Percentiles rank a stretch among this genome's conserved stretches.
phyloP scores from a whole-genome alignment of 1,140 invertebrate genomes.

The Anadara kagoshimensis region DNA sequence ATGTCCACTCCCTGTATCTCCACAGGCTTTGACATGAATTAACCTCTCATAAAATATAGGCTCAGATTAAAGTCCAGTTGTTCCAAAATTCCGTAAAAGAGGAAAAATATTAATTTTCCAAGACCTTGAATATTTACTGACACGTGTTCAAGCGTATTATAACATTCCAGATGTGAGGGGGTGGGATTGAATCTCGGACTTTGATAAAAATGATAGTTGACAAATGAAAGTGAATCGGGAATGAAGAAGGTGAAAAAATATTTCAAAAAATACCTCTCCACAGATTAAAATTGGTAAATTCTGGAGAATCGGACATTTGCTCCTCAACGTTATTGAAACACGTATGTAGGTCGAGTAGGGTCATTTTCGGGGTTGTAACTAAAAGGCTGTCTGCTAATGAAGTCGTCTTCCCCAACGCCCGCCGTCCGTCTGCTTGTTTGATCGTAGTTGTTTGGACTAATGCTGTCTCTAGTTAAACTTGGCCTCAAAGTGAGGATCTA shows the following conservation, averaged over 20 bases:
- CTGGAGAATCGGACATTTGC: slow-evolving; percentile 58
- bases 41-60: neutral
- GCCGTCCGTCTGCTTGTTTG: slow-evolving; percentile 6
- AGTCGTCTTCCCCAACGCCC: neutral
- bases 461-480: slow-evolving; percentile 46
- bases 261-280: slow-evolving; percentile 61
- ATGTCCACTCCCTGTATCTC: neutral
- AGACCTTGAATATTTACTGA: slow-evolving; percentile 10
- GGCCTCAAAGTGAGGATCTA: slow-evolving; percentile 42
- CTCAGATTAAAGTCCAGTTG: too few relatives aligned
- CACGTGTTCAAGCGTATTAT: slow-evolving; percentile 27
- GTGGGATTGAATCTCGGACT: slow-evolving; percentile 21
- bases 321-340: slow-evolving; percentile 57
- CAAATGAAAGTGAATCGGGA: slow-evolving; percentile 28
- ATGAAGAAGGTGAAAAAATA: slow-evolving; percentile 22
- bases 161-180: slow-evolving; percentile 12
- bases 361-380: slow-evolving; percentile 61
- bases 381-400: slow-evolving; percentile 27
- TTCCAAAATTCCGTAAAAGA: too few relatives aligned
- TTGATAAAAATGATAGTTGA: slow-evolving; percentile 25
- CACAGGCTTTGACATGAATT: too few relatives aligned
- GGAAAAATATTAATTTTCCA: too few relatives aligned
- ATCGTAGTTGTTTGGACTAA: slow-evolving; percentile 38
- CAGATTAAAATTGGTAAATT: slow-evolving; percentile 60
- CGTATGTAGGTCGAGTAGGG: slow-evolving; percentile 68